Evolutionary conservation across 2,888 invertebrate species (phyloP).

Genomic region (Oscheius sp.): DNA sequence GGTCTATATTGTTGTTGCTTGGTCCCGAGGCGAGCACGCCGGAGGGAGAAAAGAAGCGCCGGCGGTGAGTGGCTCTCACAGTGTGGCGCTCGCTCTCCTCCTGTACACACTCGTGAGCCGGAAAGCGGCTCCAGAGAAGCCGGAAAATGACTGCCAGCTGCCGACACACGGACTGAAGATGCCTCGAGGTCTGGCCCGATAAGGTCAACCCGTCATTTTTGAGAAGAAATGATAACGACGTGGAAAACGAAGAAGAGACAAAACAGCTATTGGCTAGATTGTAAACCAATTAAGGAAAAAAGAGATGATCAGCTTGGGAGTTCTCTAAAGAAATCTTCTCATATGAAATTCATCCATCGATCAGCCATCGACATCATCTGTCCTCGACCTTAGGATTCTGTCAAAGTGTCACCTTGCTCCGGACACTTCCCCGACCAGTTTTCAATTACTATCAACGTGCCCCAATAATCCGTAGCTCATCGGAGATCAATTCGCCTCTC

Average conservation of each 20-base stretch:
- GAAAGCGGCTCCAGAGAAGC: neutral
- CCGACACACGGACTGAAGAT: slow-evolving; percentile 7
- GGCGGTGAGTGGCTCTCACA: neutral
- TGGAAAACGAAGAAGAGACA: neutral
- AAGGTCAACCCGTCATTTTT: slow-evolving; percentile 11
- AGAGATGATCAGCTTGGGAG: no score
- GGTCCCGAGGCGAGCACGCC: neutral
- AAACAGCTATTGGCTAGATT: neutral
- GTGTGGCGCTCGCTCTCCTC: no score
- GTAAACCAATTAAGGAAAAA: neutral
- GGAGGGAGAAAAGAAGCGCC: slow-evolving; percentile 1
- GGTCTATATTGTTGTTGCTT: slow-evolving; percentile 15
- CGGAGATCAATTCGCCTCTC: no score
- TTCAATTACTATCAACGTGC: no score
- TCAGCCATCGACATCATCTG: no score
- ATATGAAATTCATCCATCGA: no score
- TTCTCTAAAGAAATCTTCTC: no score
- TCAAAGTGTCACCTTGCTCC: no score
- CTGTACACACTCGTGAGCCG: no score
- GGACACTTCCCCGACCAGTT: no score
- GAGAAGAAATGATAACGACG: slow-evolving; percentile 12
- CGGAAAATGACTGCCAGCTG: slow-evolving; percentile 15
- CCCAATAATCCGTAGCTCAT: no score
- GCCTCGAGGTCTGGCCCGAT: slow-evolving; percentile 23
- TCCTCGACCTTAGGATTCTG: no score